Conservation (phyloP, 2,113 vertebrate species). For the Sceloporus tristichus region DNA sequence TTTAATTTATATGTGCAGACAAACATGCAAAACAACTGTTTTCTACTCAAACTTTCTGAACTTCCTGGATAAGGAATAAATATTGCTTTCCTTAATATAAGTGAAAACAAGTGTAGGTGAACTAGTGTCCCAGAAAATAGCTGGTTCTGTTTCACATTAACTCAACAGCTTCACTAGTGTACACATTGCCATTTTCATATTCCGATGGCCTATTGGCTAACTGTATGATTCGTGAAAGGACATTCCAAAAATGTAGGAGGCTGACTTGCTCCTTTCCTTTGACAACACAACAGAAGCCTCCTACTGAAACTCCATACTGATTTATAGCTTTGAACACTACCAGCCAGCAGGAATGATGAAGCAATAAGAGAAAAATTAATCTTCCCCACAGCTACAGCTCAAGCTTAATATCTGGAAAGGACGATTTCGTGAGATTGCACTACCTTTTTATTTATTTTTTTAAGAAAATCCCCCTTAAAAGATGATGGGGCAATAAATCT, state of each 20-base stretch:
- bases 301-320: constrained; percentile 7
- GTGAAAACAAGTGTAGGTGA: not conserved
- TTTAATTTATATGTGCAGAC: not conserved
- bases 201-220: not conserved
- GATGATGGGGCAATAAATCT: not conserved
- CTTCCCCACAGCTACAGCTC: constrained; percentile 16
- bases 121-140: not conserved
- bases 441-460: not conserved
- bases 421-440: not conserved
- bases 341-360: not conserved
- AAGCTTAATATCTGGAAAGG: not conserved
- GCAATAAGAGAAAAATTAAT: not conserved
- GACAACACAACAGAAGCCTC: not conserved
- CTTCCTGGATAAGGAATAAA: not conserved
- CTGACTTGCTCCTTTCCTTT: constrained; percentile 6
- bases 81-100: not conserved
- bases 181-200: not conserved
- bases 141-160: not conserved
- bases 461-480: not conserved
- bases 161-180: not conserved
- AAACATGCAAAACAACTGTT: not conserved
- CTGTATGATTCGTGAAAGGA: constrained; percentile 6
- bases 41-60: not conserved
- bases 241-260: constrained; percentile 2
- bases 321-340: constrained; percentile 8